Evolutionary conservation across 2,797 vertebrate species (phyloP).

Genomic region (Periophthalmus magnuspinnatus): DNA sequence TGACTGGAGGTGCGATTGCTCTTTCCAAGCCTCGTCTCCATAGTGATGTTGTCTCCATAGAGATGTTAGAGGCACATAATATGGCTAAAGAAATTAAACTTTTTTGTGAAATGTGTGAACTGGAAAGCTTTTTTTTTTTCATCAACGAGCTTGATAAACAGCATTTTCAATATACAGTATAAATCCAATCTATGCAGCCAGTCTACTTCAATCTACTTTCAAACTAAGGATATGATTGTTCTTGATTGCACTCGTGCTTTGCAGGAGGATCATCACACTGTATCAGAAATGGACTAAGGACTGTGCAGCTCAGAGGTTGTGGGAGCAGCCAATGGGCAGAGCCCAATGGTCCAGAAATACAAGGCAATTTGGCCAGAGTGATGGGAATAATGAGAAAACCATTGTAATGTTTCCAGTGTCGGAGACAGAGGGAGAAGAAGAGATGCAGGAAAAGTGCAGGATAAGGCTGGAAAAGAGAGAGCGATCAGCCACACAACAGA

Average conservation of each 20-base stretch:
- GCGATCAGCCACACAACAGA: conserved; percentile 55
- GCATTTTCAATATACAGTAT: not conserved
- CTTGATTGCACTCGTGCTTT: conserved; percentile 28
- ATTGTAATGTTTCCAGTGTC: conserved; percentile 68
- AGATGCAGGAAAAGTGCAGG: conserved; percentile 37
- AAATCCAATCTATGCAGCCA: too few relatives aligned
- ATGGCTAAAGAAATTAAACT: too few relatives aligned
- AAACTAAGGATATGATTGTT: conserved; percentile 2
- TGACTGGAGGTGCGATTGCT: too few relatives aligned
- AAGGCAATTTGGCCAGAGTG: conserved; percentile 78
- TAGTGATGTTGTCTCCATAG: too few relatives aligned
- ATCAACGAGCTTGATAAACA: not conserved
- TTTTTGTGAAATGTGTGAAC: too few relatives aligned
- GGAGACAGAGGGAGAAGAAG: conserved; percentile 30
- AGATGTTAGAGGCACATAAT: too few relatives aligned
- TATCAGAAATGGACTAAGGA: conserved; percentile 29
- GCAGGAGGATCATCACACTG: conserved; percentile 28
- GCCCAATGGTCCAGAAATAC: conserved; percentile 79
- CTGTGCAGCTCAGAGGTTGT: conserved; percentile 54
- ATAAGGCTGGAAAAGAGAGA: conserved; percentile 33
- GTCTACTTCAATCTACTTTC: not conserved
- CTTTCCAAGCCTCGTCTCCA: too few relatives aligned
- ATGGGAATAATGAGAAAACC: conserved; percentile 78
- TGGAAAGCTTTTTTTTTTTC: too few relatives aligned
- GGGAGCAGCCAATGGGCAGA: conserved; percentile 65